These are phyloP conservation scores for Spea bombifrons DNA, from an alignment of 2,113 vertebrate species.

Conservation along the genomic window DNA sequence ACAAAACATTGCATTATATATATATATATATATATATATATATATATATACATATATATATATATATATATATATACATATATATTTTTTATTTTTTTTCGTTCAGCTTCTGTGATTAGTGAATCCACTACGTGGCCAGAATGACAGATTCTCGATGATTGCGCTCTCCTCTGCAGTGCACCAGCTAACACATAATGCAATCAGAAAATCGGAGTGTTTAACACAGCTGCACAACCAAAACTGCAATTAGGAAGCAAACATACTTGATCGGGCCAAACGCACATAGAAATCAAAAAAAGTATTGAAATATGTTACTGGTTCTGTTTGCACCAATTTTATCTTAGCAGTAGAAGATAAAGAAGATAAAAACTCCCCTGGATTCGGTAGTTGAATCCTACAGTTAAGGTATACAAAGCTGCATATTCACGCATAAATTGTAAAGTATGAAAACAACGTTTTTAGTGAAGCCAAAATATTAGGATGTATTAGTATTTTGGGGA, in stretches of 20 bases:
- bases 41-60: no score
- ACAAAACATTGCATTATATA: no score
- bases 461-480: no score
- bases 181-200: slow-evolving; percentile 40
- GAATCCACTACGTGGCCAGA: slow-evolving; percentile 14
- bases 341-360: background rate
- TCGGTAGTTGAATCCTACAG: no score
- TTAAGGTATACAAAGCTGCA: no score
- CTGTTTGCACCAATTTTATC: background rate
- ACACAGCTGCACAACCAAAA: slow-evolving; percentile 35
- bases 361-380: no score
- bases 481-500: no score
- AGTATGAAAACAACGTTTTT: no score
- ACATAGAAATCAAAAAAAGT: slow-evolving; percentile 1
- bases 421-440: background rate
- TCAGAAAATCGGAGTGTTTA: slow-evolving; percentile 38
- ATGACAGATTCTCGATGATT: slow-evolving; percentile 39
- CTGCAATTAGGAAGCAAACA: slow-evolving; percentile 19
- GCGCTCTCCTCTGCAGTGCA: slow-evolving; percentile 31
- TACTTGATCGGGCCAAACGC: slow-evolving; percentile 15
- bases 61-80: background rate
- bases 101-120: slow-evolving; percentile 15
- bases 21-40: no score
- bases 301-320: background rate
- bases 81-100: background rate